phyloP scores from a whole-genome alignment of 2,888 invertebrate species.

The Bibio marci region DNA sequence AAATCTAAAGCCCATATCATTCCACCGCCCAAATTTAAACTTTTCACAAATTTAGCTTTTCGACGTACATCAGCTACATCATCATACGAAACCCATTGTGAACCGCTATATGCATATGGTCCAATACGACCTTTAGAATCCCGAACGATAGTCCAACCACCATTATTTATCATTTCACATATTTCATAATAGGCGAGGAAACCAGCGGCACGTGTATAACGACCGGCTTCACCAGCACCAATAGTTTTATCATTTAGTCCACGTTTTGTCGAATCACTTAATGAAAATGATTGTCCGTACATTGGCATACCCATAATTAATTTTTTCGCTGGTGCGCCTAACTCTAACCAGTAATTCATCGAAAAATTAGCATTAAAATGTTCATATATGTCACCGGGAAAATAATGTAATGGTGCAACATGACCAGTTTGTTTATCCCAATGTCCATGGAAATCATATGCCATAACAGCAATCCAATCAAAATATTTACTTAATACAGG shows the following conservation, averaged over 20 bases:
- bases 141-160: constrained; percentile 43
- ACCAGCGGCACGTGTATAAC: constrained; percentile 50
- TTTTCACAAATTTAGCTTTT: constrained; percentile 40
- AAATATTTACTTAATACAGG: constrained; percentile 43
- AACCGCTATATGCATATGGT: constrained; percentile 50
- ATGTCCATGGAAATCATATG: constrained; percentile 65
- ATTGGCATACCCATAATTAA: constrained; percentile 58
- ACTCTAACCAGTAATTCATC: constrained; percentile 52
- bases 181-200: constrained; percentile 67
- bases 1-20: constrained; percentile 66
- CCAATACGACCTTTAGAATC: constrained; percentile 45
- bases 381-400: constrained; percentile 42
- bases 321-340: constrained; percentile 45
- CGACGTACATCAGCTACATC: constrained; percentile 44
- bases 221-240: constrained; percentile 53
- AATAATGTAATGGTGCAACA: constrained; percentile 51
- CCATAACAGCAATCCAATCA: constrained; percentile 69
- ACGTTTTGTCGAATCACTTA: constrained; percentile 32
- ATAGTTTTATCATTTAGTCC: constrained; percentile 40
- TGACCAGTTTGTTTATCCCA: constrained; percentile 59
- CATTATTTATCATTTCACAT: constrained; percentile 38
- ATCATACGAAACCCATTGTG: constrained; percentile 69
- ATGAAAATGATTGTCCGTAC: constrained; percentile 59
- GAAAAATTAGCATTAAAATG: constrained; percentile 57
- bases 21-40: constrained; percentile 46